Evolutionary conservation across 2,888 invertebrate genomes (phyloP), one percentile per base, ranked within the genome.

Genomic region (Tineola bisselliella): DNA sequence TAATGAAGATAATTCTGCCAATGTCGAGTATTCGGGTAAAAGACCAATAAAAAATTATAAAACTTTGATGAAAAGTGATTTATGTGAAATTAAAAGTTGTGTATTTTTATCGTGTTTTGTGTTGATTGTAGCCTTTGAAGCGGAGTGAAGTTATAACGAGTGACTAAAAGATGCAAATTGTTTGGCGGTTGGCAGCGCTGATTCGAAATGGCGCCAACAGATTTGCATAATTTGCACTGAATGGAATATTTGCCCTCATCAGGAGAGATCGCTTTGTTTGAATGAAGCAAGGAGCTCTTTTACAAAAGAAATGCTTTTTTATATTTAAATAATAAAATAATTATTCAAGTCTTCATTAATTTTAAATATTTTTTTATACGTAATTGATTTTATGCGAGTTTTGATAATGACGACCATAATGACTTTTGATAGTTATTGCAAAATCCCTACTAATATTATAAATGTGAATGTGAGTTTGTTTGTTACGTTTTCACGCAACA

Each of bases 121-220:
- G 48, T 11, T 48, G 30, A 61, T 63, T 63, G 43, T 33, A 73
- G 74, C 73, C 73, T 71, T 72, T 63, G 66, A 77, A 73, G 74
- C 48, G 70, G 19, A 5, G 48, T 54, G 19, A 8, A 17, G 25
- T 25, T 48, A 18, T 81, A 82, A 79, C 80, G 77, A 81, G 71
- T 75, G 67, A 66, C 74, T 81, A 80, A 82, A 71, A 77, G 81
- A 84, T 84, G 84, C 77, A 84, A 84, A 86, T 84, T 81, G 81
- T 67, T 74, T 11, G 76, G 71, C 82, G 77, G 82, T 81, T 82
- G 80, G 75, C 77, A 74, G 76, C 76, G 72, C 73, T 80, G 82
- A 77, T 79, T 77, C 76, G 71, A 82, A 84, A 84, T 81, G 83
- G 79, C 81, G 74, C 77, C 77, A 74, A 74, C 68, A 70, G 66